phyloP scores from a whole-genome alignment of 2,113 vertebrate species.

The Ornithorhynchus anatinus region DNA sequence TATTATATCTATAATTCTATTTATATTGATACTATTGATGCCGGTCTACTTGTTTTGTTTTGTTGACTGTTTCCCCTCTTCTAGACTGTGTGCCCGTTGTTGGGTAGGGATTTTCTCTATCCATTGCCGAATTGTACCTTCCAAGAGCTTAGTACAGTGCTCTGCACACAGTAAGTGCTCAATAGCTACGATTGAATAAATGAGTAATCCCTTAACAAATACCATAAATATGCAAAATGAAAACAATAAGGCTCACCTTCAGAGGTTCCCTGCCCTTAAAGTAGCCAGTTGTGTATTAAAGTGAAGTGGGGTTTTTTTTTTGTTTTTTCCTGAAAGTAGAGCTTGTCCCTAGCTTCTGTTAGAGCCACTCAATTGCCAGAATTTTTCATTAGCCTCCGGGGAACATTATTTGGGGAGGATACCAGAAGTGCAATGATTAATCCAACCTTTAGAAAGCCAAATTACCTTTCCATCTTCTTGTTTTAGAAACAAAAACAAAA shows the following conservation, averaged over 20 bases:
- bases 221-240: not conserved
- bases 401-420: slow-evolving; percentile 3
- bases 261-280: slow-evolving; percentile 1
- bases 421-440: slow-evolving; percentile 8
- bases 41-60: no score
- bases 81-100: no score
- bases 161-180: no score
- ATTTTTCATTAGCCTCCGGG: not conserved
- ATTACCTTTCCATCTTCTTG: slow-evolving; percentile 24
- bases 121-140: no score
- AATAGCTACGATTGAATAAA: no score
- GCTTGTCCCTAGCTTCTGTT: not conserved
- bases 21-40: no score
- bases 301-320: not conserved
- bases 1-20: no score
- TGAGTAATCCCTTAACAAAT: no score
- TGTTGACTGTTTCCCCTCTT: no score
- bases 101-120: no score
- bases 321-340: not conserved
- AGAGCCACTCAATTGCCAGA: not conserved
- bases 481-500: slow-evolving; percentile 40
- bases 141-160: no score
- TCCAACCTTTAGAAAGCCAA: slow-evolving; percentile 23
- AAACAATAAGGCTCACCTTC: not conserved
- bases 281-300: not conserved